These are phyloP conservation scores for Doryteuthis pealeii DNA, from an alignment of 1,140 invertebrate species.

Conservation along the genomic window DNA sequence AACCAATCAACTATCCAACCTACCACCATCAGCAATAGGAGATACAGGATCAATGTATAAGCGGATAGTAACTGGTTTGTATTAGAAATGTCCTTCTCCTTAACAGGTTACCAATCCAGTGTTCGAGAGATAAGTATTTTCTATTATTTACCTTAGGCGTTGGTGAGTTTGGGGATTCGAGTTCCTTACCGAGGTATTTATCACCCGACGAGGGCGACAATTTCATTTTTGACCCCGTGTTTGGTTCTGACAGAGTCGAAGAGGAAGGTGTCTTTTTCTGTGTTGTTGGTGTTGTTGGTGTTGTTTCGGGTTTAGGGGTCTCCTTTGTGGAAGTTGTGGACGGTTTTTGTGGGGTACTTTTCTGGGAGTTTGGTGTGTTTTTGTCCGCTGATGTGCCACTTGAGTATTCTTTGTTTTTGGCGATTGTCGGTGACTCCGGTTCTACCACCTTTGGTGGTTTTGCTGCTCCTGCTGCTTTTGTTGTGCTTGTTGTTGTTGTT, in stretches of 20 bases:
- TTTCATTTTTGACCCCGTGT: neutral
- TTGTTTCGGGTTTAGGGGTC: slow-evolving; percentile 6
- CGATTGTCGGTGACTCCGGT: neutral
- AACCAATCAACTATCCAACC: too few relatives aligned
- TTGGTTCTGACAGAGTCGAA: neutral
- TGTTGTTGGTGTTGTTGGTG: neutral
- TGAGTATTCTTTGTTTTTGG: neutral
- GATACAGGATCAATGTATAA: too few relatives aligned
- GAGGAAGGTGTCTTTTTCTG: neutral
- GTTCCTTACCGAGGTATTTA: neutral
- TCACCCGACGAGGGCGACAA: neutral
- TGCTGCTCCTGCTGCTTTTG: neutral
- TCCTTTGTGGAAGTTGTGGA: neutral
- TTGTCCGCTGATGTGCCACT: neutral
- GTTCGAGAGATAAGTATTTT: too few relatives aligned
- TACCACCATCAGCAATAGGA: too few relatives aligned
- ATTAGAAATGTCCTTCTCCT: too few relatives aligned
- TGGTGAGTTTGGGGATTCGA: neutral
- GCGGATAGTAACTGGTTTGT: too few relatives aligned
- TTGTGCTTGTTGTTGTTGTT: neutral
- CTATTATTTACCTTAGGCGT: slow-evolving; percentile 3
- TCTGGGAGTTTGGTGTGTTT: neutral
- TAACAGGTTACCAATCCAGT: too few relatives aligned
- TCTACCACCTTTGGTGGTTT: neutral
- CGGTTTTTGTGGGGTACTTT: neutral